Conservation (phyloP, 2,113 vertebrate genomes). For the Cyanoramphus novaezelandiae region DNA sequence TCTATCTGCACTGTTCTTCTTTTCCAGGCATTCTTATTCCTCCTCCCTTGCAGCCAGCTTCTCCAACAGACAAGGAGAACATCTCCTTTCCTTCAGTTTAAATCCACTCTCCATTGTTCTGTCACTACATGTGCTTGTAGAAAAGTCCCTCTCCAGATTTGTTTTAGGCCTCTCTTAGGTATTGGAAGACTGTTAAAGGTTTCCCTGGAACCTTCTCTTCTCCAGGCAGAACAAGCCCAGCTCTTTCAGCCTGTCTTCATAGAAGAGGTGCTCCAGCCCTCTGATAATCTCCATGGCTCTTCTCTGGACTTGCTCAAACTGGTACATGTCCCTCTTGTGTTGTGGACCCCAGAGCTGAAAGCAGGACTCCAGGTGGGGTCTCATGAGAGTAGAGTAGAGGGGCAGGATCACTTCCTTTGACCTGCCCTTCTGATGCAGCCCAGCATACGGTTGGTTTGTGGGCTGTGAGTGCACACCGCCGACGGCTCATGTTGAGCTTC, state of each 20-base stretch:
- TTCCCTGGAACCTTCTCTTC: background rate
- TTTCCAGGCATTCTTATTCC: fast-evolving
- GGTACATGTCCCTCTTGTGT: background rate
- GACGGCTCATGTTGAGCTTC: background rate
- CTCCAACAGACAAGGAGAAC: background rate
- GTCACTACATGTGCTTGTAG: background rate
- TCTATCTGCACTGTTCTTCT: background rate
- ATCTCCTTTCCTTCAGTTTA: background rate
- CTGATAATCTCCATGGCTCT: background rate
- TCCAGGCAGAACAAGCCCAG: background rate
- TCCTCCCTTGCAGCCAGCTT: background rate
- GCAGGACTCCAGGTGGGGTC: background rate
- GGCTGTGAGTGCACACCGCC: background rate
- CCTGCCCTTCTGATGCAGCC: background rate
- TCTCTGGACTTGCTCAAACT: background rate
- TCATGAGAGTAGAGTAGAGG: background rate
- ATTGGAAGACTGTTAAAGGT: background rate
- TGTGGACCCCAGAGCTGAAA: background rate
- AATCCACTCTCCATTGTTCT: background rate
- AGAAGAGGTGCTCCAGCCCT: background rate
- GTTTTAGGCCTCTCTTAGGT: background rate
- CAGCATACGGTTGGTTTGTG: background rate
- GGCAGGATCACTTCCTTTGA: background rate
- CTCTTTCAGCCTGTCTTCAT: background rate
- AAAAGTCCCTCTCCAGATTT: background rate